Evolutionary conservation across 2,113 vertebrate genomes (phyloP), one percentile per base, ranked within the genome.

Genomic region (Electrona antarctica): DNA sequence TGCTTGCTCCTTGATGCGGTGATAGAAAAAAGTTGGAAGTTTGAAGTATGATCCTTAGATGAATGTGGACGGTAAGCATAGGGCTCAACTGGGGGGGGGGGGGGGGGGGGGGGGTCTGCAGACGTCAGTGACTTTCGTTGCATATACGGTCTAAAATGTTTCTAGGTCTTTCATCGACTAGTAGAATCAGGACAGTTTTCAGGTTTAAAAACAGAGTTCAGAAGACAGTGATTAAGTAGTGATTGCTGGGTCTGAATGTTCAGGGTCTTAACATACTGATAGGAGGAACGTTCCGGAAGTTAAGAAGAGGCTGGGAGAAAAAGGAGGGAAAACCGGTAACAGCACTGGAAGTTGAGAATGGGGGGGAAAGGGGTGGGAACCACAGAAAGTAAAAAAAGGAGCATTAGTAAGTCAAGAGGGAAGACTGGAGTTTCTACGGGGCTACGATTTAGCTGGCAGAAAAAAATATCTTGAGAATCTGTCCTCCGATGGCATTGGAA

Each of bases 351-450:
- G 56, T 6, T 4, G 10, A 7, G 47, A 55, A 11, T 4, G 58
- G 72, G 10, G 10, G 33, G 14, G 14, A 55, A 15, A 64, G 1
- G 8, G 21, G 3, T 11, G 50, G 46, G 49, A 63, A 21, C 56
- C 58, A 70, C 12, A 71, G 80, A 41, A 78, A 51, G 51, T 61
- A 47, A 69, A 41, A 12, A 41, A 69, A 56, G 60, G 56, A 54
- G 68, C 15, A 59, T 12, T 69, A 76, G 60, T 80, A 61, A 54
- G 71, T 71, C 65, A 60, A 77, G 74, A 80, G 83, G 89, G 90
- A 89, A 88, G 86, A 88, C 84, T 66, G 62, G 69, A 84, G 82
- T 80, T 86, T 86, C 85, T 81, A 83, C 80, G 75, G 75, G 71
- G 78, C 83, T 73, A 69, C 82, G 3, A 49, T 80, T 74, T 68